These are phyloP conservation scores for Desmophyllum pertusum DNA, from an alignment of 92 coral and sea anemone species.

Conservation along the genomic window DNA sequence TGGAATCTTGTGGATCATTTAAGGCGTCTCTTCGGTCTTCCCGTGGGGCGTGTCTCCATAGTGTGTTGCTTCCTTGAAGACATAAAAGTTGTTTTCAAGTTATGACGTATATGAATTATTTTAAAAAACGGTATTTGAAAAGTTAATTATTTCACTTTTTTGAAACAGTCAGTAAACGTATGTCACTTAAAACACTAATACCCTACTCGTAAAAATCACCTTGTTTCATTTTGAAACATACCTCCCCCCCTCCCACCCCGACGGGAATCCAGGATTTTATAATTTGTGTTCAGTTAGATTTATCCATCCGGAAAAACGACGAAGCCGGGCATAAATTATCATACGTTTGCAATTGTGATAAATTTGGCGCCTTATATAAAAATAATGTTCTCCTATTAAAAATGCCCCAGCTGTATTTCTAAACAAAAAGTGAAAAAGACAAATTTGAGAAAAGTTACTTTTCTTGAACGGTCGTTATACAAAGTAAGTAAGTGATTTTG, in stretches of 20 bases:
- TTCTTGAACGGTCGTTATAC: not conserved
- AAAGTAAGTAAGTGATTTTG: not conserved
- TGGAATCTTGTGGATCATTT: not conserved
- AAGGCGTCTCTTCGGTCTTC: not conserved
- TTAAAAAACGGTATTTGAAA: too few species aligned
- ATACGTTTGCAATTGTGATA: not conserved
- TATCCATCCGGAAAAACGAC: conserved; percentile 2
- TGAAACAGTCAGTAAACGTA: too few species aligned
- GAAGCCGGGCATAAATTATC: conserved; percentile 7
- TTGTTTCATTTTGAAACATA: too few species aligned
- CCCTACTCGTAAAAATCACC: too few species aligned
- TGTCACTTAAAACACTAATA: too few species aligned
- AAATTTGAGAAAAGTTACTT: not conserved
- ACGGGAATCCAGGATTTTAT: not conserved
- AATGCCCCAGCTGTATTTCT: not conserved
- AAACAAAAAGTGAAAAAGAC: not conserved
- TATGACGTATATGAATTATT: too few species aligned
- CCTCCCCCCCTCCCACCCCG: not conserved
- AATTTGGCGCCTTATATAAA: not conserved
- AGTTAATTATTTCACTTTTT: too few species aligned
- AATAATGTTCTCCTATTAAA: not conserved
- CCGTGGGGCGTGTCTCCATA: not conserved
- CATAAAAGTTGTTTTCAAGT: not conserved
- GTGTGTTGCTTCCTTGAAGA: not conserved
- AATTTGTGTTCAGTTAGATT: not conserved